Conservation (phyloP, 2,113 vertebrate genomes). For the Cyanocitta stelleri region DNA sequence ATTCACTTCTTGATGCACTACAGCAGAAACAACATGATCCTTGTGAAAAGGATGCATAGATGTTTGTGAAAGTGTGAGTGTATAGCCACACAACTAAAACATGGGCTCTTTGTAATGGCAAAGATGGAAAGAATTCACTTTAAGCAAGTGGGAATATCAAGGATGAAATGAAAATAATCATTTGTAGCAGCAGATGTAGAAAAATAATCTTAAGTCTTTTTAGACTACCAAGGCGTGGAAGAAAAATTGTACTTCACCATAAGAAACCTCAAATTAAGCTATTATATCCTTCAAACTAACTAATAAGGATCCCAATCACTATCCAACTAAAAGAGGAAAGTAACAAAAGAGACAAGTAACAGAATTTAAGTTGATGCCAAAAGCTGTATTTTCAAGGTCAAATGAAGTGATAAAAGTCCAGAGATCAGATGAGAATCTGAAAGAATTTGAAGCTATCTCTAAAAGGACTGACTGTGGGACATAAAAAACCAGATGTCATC, state of each 20-base stretch:
- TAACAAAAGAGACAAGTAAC: neutral
- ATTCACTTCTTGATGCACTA: neutral
- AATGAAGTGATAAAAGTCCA: neutral
- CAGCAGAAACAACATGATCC: neutral
- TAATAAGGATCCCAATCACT: neutral
- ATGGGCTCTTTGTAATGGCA: neutral
- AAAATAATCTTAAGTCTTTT: neutral
- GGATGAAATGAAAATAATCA: neutral
- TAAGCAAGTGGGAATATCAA: neutral
- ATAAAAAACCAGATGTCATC: neutral
- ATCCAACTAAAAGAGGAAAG: neutral
- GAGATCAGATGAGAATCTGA: neutral
- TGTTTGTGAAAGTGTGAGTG: neutral
- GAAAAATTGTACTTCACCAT: neutral
- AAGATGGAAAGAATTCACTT: neutral
- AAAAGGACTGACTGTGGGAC: neutral
- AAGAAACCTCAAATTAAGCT: neutral
- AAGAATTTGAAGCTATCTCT: neutral
- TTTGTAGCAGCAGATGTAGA: neutral
- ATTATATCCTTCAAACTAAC: neutral
- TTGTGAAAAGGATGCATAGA: neutral
- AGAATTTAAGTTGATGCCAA: neutral
- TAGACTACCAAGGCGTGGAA: neutral
- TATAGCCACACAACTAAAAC: neutral
- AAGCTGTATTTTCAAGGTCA: neutral